These are phyloP conservation scores for Fundulus diaphanus DNA, from an alignment of 2,797 vertebrate species.

Conservation along the genomic window DNA sequence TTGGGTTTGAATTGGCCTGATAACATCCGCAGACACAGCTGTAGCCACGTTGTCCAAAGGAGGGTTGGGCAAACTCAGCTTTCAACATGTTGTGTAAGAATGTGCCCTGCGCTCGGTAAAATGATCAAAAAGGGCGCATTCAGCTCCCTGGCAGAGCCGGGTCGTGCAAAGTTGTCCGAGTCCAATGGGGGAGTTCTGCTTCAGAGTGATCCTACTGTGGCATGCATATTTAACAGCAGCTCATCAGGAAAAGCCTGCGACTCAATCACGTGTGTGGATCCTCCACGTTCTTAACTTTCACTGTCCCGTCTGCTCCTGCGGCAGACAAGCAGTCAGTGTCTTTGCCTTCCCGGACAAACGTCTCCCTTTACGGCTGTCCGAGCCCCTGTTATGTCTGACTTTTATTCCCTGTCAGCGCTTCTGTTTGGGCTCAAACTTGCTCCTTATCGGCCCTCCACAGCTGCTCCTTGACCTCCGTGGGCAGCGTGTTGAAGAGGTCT, in stretches of 20 bases:
- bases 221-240: slow-evolving; percentile 52
- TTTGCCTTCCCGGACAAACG: slow-evolving; percentile 1
- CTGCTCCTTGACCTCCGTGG: slow-evolving; percentile 93
- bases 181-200: slow-evolving; percentile 27
- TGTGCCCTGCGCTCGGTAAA: slow-evolving; percentile 27
- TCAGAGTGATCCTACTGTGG: slow-evolving; percentile 33
- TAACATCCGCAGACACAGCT: slow-evolving; percentile 6
- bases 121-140: slow-evolving; percentile 20
- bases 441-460: slow-evolving; percentile 96
- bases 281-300: slow-evolving; percentile 13
- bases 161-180: slow-evolving; percentile 29
- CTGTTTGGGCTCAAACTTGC: slow-evolving; percentile 82
- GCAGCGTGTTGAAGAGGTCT: slow-evolving; percentile 95
- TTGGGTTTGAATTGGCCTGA: neutral
- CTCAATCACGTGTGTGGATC: slow-evolving; percentile 1
- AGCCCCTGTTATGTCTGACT: slow-evolving; percentile 4
- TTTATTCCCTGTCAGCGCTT: slow-evolving; percentile 3
- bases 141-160: slow-evolving; percentile 34
- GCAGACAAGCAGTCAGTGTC: slow-evolving; percentile 4
- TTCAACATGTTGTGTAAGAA: slow-evolving; percentile 29
- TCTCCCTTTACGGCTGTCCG: slow-evolving; percentile 16
- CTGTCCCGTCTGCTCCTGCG: neutral
- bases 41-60: slow-evolving; percentile 31
- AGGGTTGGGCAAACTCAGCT: slow-evolving; percentile 29
- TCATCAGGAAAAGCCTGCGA: slow-evolving; percentile 26